Evolutionary conservation across 2,888 invertebrate species (phyloP).

Genomic region (Eupithecia pulchellata): DNA sequence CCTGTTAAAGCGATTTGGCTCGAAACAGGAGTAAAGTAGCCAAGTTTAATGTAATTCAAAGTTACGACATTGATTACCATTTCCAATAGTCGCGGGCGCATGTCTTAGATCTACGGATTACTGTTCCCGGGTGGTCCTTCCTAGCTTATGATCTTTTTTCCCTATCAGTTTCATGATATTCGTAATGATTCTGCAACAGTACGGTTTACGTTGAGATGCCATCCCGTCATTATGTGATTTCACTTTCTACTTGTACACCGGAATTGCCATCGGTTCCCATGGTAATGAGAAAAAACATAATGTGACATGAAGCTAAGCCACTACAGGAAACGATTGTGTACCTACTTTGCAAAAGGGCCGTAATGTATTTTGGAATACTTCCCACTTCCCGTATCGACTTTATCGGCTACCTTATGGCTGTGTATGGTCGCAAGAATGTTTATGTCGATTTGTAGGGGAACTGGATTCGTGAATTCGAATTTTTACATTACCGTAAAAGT

Average conservation of each 20-base stretch:
- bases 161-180: background rate
- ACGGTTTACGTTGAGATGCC: conserved; percentile 43
- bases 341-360: conserved; percentile 10
- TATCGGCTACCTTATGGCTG: conserved; percentile 29
- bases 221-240: conserved; percentile 56
- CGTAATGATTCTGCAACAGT: conserved; percentile 42
- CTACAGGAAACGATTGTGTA: conserved; percentile 37
- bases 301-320: conserved; percentile 24
- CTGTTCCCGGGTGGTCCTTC: conserved; percentile 26
- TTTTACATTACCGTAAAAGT: conserved; percentile 5
- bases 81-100: conserved; percentile 9
- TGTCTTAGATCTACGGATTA: conserved; percentile 7
- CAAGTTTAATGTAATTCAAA: background rate
- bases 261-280: conserved; percentile 59
- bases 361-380: conserved; percentile 24
- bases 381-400: conserved; percentile 20
- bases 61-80: conserved; percentile 7
- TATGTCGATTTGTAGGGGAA: conserved; percentile 12
- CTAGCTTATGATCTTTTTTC: conserved; percentile 15
- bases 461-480: conserved; percentile 12
- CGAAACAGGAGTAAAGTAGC: conserved; percentile 1
- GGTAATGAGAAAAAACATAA: conserved; percentile 48
- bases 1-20: conserved; percentile 2
- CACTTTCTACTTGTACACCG: conserved; percentile 56
- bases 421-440: background rate